A percentile compares a stretch with the other conserved stretches of the same genome.
Evolutionary conservation across 2,797 vertebrate genomes (phyloP).

Genomic region (Halcyon smyrnensis): DNA sequence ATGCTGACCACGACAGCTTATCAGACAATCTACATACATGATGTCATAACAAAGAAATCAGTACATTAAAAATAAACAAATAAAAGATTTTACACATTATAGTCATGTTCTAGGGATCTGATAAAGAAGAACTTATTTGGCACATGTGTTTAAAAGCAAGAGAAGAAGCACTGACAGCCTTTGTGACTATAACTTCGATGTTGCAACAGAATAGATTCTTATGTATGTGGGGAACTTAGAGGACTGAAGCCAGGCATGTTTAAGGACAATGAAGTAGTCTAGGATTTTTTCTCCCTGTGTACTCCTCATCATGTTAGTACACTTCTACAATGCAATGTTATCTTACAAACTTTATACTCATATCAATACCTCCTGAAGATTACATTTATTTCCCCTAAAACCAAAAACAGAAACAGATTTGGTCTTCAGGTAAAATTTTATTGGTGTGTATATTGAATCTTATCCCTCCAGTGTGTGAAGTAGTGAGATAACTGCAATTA

Average conservation of each 20-base stretch:
- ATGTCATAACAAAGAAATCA: background rate
- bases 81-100: background rate
- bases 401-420: background rate
- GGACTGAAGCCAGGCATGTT: background rate
- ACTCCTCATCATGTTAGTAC: background rate
- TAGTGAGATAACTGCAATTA: background rate
- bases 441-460: background rate
- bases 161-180: background rate
- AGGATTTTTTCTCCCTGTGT: background rate
- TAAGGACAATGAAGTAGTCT: background rate
- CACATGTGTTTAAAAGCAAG: background rate
- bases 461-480: background rate
- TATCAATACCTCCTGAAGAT: background rate
- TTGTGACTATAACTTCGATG: background rate
- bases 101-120: background rate
- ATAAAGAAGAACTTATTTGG: background rate
- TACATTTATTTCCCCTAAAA: background rate
- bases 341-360: background rate
- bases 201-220: background rate
- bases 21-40: background rate
- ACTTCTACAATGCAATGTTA: background rate
- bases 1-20: background rate
- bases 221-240: background rate
- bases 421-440: background rate
- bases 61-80: background rate